Evolutionary conservation across 2,888 invertebrate species (phyloP).

Genomic region (Cerastis rubricosa): DNA sequence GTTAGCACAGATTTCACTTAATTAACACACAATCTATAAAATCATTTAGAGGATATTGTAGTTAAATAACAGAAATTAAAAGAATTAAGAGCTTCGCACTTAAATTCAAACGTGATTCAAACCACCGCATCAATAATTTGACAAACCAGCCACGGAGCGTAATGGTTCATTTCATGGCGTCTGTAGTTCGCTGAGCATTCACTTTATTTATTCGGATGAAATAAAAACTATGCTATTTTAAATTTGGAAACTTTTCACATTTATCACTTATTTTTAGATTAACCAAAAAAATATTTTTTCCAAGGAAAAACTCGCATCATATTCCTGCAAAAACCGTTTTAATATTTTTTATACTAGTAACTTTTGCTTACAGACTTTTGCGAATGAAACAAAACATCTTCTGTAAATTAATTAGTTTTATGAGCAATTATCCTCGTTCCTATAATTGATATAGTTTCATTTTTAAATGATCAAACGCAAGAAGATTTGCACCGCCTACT

Average conservation of each 20-base stretch:
- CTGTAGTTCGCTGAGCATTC: conserved; percentile 83
- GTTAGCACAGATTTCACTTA: conserved; percentile 74
- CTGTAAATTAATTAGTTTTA: conserved; percentile 61
- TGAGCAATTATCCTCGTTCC: conserved; percentile 52
- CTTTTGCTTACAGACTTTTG: conserved; percentile 75
- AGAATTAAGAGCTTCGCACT: conserved; percentile 84
- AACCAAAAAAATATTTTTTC: not conserved
- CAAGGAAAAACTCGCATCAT: rapidly evolving
- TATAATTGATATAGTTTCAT: conserved; percentile 25
- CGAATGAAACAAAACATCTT: conserved; percentile 68
- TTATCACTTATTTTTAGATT: not conserved
- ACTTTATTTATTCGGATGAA: conserved; percentile 68
- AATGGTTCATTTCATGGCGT: conserved; percentile 80
- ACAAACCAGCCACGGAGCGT: conserved; percentile 81
- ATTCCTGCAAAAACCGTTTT: not conserved
- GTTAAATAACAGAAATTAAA: conserved; percentile 69
- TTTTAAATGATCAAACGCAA: conserved; percentile 19
- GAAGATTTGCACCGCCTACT: conserved; percentile 2
- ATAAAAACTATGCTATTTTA: not conserved
- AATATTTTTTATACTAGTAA: conserved; percentile 72
- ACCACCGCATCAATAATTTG: conserved; percentile 91
- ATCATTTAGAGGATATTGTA: conserved; percentile 67
- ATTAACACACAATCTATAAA: conserved; percentile 68
- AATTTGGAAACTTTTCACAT: not conserved
- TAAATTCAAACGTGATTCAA: conserved; percentile 91